Conservation (phyloP, 2,113 vertebrate species). For the Amphiprion percula region DNA sequence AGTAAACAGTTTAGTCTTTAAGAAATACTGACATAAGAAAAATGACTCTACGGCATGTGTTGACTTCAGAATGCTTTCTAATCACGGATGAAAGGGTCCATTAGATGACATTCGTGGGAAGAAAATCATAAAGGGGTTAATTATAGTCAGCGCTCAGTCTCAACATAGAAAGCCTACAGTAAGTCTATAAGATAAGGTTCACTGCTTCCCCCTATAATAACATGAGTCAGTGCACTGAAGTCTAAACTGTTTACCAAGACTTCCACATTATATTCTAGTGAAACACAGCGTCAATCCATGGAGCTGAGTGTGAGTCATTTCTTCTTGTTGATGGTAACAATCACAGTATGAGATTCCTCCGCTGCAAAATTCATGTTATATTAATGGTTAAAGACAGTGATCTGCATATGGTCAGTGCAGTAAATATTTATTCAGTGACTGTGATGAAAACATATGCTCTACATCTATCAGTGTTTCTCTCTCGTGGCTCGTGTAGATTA, state of each 20-base stretch:
- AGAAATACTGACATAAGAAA: slow-evolving; percentile 51
- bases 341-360: background rate
- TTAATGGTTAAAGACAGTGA: background rate
- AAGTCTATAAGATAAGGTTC: slow-evolving; percentile 10
- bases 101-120: slow-evolving; percentile 19
- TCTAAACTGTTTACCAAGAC: slow-evolving; percentile 17
- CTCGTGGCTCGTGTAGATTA: too few species aligned
- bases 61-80: slow-evolving; percentile 5
- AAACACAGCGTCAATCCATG: background rate
- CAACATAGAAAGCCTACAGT: background rate
- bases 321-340: slow-evolving; percentile 4
- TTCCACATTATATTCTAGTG: slow-evolving; percentile 1
- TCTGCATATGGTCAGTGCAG: background rate
- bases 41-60: slow-evolving; percentile 5
- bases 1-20: slow-evolving; percentile 42
- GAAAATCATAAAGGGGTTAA: slow-evolving; percentile 30
- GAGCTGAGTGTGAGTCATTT: background rate
- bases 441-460: too few species aligned
- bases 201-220: slow-evolving; percentile 16
- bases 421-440: too few species aligned
- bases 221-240: slow-evolving; percentile 21
- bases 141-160: slow-evolving; percentile 11
- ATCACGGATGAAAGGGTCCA: slow-evolving; percentile 9
- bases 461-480: too few species aligned
- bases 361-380: background rate